Conservation (phyloP, 2,888 invertebrate genomes). For the Horisme vitalbata region DNA sequence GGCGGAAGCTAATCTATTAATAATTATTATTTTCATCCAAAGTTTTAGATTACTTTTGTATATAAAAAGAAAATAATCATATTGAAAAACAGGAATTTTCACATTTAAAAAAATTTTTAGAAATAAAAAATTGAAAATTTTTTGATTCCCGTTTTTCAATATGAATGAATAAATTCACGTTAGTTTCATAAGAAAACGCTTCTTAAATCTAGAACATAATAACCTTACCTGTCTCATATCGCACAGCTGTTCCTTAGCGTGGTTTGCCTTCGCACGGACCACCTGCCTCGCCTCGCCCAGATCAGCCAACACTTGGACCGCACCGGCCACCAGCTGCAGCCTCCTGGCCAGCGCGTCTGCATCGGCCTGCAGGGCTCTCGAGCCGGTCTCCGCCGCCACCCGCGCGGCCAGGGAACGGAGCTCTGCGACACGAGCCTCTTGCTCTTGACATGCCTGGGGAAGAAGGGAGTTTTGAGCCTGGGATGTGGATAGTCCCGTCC, state of each 20-base stretch:
- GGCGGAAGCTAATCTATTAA: no score
- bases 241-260: slow-evolving; percentile 85
- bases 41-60: no score
- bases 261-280: slow-evolving; percentile 81
- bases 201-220: no score
- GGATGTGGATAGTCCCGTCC: no score
- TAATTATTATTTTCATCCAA: no score
- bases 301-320: slow-evolving; percentile 88
- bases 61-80: no score
- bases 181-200: no score
- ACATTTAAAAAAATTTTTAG: no score
- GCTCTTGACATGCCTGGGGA: slow-evolving; percentile 88
- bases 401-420: slow-evolving; percentile 89
- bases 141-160: no score
- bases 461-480: background rate
- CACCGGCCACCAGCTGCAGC: slow-evolving; percentile 89
- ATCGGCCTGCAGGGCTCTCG: slow-evolving; percentile 88
- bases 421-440: slow-evolving; percentile 88
- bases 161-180: no score
- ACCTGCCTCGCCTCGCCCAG: slow-evolving; percentile 88
- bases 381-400: slow-evolving; percentile 91
- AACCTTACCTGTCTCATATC: slow-evolving; percentile 88
- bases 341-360: slow-evolving; percentile 89
- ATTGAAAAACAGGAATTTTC: no score
- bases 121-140: no score